Percentiles rank a stretch among this genome's conserved stretches.
These are phyloP conservation scores for Podarcis siculus DNA, from an alignment of 2,797 vertebrate species.

Conservation along the genomic window DNA sequence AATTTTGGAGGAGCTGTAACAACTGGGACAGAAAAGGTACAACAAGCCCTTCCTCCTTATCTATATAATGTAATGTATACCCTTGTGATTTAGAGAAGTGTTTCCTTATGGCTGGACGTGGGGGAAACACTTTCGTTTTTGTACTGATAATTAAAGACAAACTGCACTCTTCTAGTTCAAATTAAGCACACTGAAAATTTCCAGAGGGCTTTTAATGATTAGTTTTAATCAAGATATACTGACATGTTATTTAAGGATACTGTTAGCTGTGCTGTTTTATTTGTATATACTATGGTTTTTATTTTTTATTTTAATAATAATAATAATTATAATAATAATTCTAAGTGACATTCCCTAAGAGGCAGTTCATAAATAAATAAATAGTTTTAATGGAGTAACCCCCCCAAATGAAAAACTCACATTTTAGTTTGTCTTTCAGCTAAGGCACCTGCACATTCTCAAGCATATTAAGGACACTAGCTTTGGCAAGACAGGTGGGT, in stretches of 20 bases:
- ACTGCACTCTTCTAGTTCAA: background rate
- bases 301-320: no score
- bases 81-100: background rate
- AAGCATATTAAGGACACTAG: background rate
- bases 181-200: background rate
- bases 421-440: background rate
- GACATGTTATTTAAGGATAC: no score
- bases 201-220: background rate
- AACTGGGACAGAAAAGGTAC: constrained; percentile 24
- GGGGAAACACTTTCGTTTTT: background rate
- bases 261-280: no score
- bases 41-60: background rate
- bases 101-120: background rate
- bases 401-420: no score
- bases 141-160: background rate
- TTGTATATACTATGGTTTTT: no score
- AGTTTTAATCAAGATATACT: background rate
- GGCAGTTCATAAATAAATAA: background rate
- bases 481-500: background rate
- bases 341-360: background rate
- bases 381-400: background rate
- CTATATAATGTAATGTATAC: background rate
- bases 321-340: no score
- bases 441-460: background rate
- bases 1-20: background rate